These are phyloP conservation scores for Eumerus sabulonum DNA, from an alignment of 2,888 invertebrate species.

Conservation along the genomic window DNA sequence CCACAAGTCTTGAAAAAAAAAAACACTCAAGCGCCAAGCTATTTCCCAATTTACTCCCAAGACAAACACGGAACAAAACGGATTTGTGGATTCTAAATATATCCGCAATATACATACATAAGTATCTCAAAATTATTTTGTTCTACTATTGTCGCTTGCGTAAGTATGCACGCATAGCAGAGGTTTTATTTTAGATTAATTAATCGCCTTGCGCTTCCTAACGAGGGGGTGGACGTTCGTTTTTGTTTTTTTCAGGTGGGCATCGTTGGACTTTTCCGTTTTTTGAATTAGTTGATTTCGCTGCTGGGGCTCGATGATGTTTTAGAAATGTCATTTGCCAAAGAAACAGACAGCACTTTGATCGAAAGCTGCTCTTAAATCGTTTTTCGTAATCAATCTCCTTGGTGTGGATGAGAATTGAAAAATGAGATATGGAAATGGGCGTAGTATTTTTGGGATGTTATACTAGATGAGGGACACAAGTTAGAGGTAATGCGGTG, in stretches of 20 bases:
- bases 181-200: constrained; percentile 56
- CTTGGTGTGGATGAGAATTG: background rate
- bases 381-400: constrained; percentile 14
- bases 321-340: constrained; percentile 29
- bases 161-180: background rate
- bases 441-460: background rate
- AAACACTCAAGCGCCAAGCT: background rate
- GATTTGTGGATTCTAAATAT: constrained; percentile 61
- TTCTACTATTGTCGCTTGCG: constrained; percentile 24
- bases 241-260: constrained; percentile 48
- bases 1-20: constrained; percentile 12
- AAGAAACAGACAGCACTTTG: constrained; percentile 18
- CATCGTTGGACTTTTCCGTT: constrained; percentile 13
- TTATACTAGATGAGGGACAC: too few species aligned
- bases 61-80: constrained; percentile 6
- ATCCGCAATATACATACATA: constrained; percentile 46
- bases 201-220: constrained; percentile 34
- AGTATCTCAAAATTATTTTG: constrained; percentile 42
- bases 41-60: constrained; percentile 45
- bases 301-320: constrained; percentile 9
- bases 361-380: constrained; percentile 1
- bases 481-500: too few species aligned
- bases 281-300: background rate
- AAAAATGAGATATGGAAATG: constrained; percentile 42
- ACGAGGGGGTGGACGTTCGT: constrained; percentile 22